Percentiles rank a stretch among this genome's conserved stretches.
Conservation (phyloP, 2,888 invertebrate genomes). For the Corbicula japonica region DNA sequence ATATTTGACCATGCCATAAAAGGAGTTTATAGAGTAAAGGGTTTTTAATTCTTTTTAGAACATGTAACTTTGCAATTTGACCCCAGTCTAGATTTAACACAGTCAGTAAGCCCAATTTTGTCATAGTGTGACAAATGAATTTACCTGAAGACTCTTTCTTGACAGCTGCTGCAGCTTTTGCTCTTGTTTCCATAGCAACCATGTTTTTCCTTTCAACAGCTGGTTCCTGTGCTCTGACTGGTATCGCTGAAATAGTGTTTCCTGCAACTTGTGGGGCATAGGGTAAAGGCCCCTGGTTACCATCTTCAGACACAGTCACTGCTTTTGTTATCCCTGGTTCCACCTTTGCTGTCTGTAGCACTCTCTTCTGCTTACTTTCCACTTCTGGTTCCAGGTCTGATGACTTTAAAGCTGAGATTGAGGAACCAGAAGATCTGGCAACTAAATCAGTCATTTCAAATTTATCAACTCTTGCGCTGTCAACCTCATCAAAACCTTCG, state of each 20-base stretch:
- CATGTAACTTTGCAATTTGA: too few species aligned
- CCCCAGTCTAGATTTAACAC: too few species aligned
- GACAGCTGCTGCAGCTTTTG: slow-evolving; percentile 5
- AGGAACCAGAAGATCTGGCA: slow-evolving; percentile 11
- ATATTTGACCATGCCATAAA: too few species aligned
- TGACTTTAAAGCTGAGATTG: too few species aligned
- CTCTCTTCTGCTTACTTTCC: too few species aligned
- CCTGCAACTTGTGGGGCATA: not conserved
- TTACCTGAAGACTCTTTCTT: slow-evolving; percentile 22
- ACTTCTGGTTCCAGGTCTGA: too few species aligned
- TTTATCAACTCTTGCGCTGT: slow-evolving; percentile 8
- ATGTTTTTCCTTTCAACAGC: slow-evolving; percentile 3
- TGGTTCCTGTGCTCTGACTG: not conserved
- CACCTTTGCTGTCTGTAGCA: slow-evolving; percentile 8
- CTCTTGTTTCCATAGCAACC: slow-evolving; percentile 16
- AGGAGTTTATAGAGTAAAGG: too few species aligned
- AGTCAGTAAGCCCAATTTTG: too few species aligned
- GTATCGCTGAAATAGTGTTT: not conserved
- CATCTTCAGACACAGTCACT: slow-evolving; percentile 19
- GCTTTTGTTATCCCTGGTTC: slow-evolving; percentile 28
- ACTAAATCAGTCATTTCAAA: slow-evolving; percentile 18
- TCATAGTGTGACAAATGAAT: too few species aligned
- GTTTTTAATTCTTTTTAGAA: too few species aligned
- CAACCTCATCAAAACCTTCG: slow-evolving; percentile 48
- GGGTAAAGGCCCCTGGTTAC: not conserved